Evolutionary conservation across 2,888 invertebrate species (phyloP), one percentile per base, ranked within the genome.

Genomic region (Acleris emargana): DNA sequence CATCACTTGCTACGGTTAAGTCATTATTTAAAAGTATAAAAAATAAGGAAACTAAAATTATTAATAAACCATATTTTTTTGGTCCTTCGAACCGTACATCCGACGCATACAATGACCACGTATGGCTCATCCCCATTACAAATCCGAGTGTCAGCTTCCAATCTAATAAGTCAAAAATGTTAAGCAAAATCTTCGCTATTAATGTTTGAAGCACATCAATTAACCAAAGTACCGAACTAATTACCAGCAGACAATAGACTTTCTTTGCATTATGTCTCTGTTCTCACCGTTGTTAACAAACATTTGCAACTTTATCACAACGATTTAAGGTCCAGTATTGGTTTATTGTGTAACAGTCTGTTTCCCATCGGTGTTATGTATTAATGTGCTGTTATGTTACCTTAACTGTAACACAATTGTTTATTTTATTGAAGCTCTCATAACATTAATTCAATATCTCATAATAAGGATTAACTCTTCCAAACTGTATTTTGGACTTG

Each of bases 301-400:
- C 17, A n/a, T 45, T 45, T 45, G 11, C 22, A 38, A 52, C 55
- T 43, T 18, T 61, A 57, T 17, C 18, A 16, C 22, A 57, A 52
- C 2, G 47, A 4, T 1, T 6, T 45, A 55, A 57, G 47, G 52
- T 11, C 11, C 55, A 66, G 28, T 20, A 17, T 55, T 49, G 55
- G 25, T 51, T 66, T 32, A 32, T 32, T 60, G 51, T 51, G 51
- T 47, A 57, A 61, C 57, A 47, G 52, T 64, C 38, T 47, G 45
- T 66, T 55, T 66, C 66, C 18, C 66, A 66, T 66, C 60, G 50
- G 49, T 58, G 58, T 66, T 66, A 66, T 66, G 66, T 66, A 66
- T 66, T 66, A 60, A 57, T 57, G n/a, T 45, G 32, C 66, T 25
- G 59, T 59, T 60, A 55, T 66, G 57, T 49, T 53, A 20, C 20